Percentiles rank a stretch among this genome's conserved stretches.
These are phyloP conservation scores for Drosophila austrosaltans DNA, from an alignment of 2,888 invertebrate genomes.

Conservation along the genomic window DNA sequence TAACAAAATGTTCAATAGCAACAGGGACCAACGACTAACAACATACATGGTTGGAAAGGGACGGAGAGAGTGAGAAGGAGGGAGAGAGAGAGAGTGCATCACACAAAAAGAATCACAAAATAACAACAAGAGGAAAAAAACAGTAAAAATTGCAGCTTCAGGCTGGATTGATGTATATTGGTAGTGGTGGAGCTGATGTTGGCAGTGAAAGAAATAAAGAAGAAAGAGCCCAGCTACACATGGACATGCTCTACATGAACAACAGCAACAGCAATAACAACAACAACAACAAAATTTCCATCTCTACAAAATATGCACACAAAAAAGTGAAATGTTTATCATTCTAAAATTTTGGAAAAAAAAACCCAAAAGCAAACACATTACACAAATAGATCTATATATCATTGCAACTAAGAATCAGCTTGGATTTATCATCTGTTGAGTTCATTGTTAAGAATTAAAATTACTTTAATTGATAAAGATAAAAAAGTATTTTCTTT, in stretches of 20 bases:
- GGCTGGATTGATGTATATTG: constrained; percentile 17
- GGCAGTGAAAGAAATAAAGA: not conserved
- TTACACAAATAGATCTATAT: too few relatives aligned
- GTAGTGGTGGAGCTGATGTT: not conserved
- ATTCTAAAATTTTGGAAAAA: not conserved
- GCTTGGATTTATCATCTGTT: too few relatives aligned
- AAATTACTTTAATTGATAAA: too few relatives aligned
- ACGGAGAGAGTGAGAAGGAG: not conserved
- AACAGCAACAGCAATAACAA: not conserved
- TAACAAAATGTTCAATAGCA: constrained; percentile 73
- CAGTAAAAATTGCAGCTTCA: constrained; percentile 14
- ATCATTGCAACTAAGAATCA: too few relatives aligned
- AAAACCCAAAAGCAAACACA: not conserved
- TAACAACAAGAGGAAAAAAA: constrained; percentile 4
- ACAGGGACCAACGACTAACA: not conserved
- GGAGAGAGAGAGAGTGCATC: not conserved
- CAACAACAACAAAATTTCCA: constrained; percentile 28
- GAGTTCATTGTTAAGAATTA: too few relatives aligned
- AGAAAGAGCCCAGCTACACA: constrained; percentile 20
- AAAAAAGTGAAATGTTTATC: not conserved
- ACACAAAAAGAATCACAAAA: constrained; percentile 2
- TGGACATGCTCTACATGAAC: constrained; percentile 40
- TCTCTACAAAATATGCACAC: constrained; percentile 41
- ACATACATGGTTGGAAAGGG: not conserved
- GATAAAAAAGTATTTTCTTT: not conserved